Conservation (phyloP, 2,113 vertebrate species). For the Chaetops frenatus region DNA sequence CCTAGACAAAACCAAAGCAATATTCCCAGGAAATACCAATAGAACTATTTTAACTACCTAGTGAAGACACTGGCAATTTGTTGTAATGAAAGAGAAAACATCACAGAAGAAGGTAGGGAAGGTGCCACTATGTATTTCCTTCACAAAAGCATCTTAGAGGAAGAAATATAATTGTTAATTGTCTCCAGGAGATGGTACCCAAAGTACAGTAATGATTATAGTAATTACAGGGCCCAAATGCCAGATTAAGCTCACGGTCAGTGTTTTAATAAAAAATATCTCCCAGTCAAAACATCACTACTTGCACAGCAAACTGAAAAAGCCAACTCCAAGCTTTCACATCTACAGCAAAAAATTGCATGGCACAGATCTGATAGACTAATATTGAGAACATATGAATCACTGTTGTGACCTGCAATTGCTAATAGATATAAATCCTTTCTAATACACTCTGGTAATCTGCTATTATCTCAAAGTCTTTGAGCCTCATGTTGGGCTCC, state of each 20-base stretch:
- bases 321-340: neutral
- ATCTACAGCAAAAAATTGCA: neutral
- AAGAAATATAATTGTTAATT: neutral
- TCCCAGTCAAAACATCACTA: neutral
- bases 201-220: neutral
- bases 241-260: neutral
- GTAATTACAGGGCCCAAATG: neutral
- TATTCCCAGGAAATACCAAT: neutral
- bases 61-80: neutral
- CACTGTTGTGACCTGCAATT: neutral
- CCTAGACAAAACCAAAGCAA: neutral
- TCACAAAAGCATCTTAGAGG: neutral
- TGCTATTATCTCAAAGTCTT: neutral
- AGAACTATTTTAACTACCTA: neutral
- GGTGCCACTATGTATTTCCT: neutral
- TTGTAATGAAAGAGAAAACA: neutral
- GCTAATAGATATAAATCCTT: neutral
- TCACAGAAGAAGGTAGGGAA: neutral
- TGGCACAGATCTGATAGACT: neutral
- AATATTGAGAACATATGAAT: neutral
- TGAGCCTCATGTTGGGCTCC: neutral
- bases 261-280: neutral
- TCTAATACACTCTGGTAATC: neutral
- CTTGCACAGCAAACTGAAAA: neutral
- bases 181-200: neutral